Evolutionary conservation across 2,113 vertebrate species (phyloP).

Genomic region (Gavialis gangeticus): DNA sequence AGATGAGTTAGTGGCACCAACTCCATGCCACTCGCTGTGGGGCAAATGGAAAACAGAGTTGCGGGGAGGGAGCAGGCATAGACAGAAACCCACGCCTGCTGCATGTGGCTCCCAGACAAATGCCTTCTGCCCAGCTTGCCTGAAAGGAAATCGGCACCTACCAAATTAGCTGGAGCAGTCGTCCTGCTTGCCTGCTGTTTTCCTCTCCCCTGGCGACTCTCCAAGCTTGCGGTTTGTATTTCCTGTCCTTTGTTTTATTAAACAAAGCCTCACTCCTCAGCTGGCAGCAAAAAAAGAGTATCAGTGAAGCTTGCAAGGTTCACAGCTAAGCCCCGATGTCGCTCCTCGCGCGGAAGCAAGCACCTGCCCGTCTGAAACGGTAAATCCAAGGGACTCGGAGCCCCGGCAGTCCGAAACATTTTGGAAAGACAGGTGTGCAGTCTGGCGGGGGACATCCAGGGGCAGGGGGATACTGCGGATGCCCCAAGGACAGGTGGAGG

Average conservation of each 20-base stretch:
- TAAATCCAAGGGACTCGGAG: neutral
- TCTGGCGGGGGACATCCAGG: neutral
- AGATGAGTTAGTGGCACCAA: neutral
- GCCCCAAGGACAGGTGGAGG: neutral
- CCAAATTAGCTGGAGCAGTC: neutral
- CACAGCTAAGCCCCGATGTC: neutral
- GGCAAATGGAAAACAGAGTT: neutral
- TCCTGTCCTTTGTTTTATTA: neutral
- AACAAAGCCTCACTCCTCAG: neutral
- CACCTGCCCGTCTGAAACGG: neutral
- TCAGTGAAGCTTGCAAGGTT: neutral
- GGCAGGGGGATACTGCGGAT: neutral
- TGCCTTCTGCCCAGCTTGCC: neutral
- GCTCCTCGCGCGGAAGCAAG: fast-evolving
- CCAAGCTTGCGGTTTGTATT: neutral
- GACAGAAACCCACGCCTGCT: neutral
- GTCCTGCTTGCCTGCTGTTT: neutral
- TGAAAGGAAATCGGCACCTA: neutral
- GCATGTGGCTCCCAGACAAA: too few species aligned
- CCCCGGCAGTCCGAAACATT: neutral
- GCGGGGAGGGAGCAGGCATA: neutral
- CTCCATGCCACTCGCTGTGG: neutral
- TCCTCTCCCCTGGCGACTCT: neutral
- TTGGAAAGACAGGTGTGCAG: neutral
- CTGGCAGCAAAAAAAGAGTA: neutral